These are phyloP conservation scores for Mormyrus lacerda DNA, from an alignment of 2,113 vertebrate genomes.

Conservation along the genomic window DNA sequence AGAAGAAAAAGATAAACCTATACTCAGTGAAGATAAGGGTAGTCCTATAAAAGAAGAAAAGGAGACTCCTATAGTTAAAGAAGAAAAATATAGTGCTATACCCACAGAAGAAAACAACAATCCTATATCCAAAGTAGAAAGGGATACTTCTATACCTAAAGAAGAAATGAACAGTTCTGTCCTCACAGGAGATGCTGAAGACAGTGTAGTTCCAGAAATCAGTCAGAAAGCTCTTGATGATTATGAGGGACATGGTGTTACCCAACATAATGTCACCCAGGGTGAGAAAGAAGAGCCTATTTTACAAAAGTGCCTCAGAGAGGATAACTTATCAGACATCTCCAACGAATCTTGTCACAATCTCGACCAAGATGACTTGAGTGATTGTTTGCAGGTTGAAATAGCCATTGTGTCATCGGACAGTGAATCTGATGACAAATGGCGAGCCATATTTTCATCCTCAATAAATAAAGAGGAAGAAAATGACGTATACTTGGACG, in stretches of 20 bases:
- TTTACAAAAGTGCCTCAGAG: slow-evolving; percentile 26
- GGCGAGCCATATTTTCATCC: slow-evolving; percentile 32
- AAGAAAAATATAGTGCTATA: not conserved
- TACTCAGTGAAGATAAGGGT: not conserved
- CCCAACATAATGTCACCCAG: not conserved
- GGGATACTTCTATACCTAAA: not conserved
- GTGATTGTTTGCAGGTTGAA: slow-evolving; percentile 57
- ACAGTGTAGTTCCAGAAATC: not conserved
- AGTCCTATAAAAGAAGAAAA: not conserved
- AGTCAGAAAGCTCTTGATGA: not conserved
- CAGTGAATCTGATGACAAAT: slow-evolving; percentile 57
- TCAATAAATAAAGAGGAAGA: slow-evolving; percentile 26
- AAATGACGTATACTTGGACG: slow-evolving; percentile 12
- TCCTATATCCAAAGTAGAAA: not conserved
- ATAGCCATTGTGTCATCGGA: slow-evolving; percentile 56
- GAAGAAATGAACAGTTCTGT: not conserved
- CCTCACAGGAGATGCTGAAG: not conserved
- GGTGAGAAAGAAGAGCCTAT: slow-evolving; percentile 15
- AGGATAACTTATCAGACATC: slow-evolving; percentile 20
- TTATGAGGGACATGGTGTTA: not conserved
- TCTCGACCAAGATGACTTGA: slow-evolving; percentile 45
- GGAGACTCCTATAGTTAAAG: not conserved
- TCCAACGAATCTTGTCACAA: slow-evolving; percentile 32
- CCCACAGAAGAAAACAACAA: not conserved
- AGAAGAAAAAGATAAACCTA: not conserved